phyloP scores from a whole-genome alignment of 2,113 vertebrate genomes.

The Erythrocercus mccallii region DNA sequence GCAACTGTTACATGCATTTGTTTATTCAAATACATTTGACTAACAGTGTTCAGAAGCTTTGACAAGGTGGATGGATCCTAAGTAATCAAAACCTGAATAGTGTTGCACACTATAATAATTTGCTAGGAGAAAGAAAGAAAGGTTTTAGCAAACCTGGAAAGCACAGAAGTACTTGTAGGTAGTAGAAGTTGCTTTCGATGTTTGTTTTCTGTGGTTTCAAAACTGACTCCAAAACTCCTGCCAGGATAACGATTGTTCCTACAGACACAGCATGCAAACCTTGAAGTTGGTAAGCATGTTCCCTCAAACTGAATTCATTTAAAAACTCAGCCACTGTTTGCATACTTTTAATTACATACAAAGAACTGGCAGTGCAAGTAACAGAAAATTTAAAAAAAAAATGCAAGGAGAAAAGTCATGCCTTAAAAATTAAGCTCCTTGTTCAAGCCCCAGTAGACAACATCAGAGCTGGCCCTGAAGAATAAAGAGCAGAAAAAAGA shows the following conservation, averaged over 20 bases:
- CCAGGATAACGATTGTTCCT: background rate
- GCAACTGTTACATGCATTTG: background rate
- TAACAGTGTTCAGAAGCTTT: background rate
- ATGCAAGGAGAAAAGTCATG: background rate
- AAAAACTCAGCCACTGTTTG: background rate
- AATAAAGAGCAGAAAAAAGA: background rate
- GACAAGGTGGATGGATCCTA: background rate
- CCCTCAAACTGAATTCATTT: background rate
- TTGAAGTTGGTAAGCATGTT: background rate
- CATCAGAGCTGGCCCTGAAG: background rate
- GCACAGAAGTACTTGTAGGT: background rate
- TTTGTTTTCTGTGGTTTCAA: background rate
- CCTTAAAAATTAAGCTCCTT: conserved; percentile 14
- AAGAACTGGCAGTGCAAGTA: background rate
- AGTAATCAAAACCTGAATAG: background rate
- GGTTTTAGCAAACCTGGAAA: background rate
- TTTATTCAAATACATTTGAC: background rate
- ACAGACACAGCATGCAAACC: background rate
- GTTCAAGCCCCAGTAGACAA: background rate
- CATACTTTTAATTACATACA: conserved; percentile 1
- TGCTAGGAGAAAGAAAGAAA: background rate
- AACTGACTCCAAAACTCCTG: background rate
- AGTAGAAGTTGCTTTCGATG: background rate
- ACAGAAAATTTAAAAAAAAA: background rate
- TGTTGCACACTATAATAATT: background rate